These are phyloP conservation scores for Thalassaphorura encarpata DNA, from an alignment of 1,140 invertebrate species.

Conservation along the genomic window DNA sequence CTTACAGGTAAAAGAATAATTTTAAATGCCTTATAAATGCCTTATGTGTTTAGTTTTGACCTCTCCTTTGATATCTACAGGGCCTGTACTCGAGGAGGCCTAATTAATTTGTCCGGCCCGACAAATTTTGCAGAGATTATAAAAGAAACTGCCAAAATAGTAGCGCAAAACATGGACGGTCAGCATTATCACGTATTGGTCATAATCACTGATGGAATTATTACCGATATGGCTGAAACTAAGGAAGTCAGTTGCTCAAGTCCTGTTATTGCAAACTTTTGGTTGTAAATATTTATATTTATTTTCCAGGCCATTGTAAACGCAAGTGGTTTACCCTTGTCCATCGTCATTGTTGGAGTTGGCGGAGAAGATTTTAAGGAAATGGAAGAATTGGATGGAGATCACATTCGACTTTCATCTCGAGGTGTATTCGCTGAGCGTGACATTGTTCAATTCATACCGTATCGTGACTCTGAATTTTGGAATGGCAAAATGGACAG, in stretches of 20 bases:
- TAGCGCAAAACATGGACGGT: conserved; percentile 40
- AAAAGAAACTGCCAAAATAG: conserved; percentile 44
- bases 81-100: conserved; percentile 40
- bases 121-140: conserved; percentile 56
- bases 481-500: conserved; percentile 7
- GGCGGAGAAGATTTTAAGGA: conserved; percentile 47
- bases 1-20: conserved; percentile 38
- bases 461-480: conserved; percentile 22
- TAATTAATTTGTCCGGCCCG: conserved; percentile 52
- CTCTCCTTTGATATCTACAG: too few relatives aligned
- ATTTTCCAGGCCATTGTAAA: conserved; percentile 41
- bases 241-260: too few relatives aligned
- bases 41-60: too few relatives aligned
- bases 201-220: conserved; percentile 57
- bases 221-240: conserved; percentile 54
- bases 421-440: conserved; percentile 41
- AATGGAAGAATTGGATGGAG: conserved; percentile 50
- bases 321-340: conserved; percentile 47
- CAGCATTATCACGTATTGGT: conserved; percentile 53
- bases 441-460: conserved; percentile 55
- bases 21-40: neutral
- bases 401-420: conserved; percentile 43
- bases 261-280: too few relatives aligned
- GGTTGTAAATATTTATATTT: too few relatives aligned
- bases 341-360: conserved; percentile 52